Percentiles rank a stretch among this genome's conserved stretches.
These are phyloP conservation scores for Eudemis profundana DNA, from an alignment of 2,888 invertebrate species.

Conservation along the genomic window DNA sequence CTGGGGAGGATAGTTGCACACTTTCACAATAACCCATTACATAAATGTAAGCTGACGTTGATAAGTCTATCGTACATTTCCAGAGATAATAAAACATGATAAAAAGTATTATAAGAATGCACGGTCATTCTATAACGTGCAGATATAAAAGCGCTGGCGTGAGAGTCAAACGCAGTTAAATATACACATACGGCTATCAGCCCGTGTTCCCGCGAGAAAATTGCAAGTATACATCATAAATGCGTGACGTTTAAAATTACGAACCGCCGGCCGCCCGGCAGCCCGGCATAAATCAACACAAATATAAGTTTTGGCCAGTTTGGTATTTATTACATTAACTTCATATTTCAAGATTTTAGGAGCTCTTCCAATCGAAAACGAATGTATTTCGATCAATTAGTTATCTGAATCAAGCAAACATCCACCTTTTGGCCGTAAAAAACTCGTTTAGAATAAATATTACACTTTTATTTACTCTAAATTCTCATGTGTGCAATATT, in stretches of 20 bases:
- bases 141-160: conserved; percentile 49
- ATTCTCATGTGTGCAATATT: conserved; percentile 71
- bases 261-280: conserved; percentile 63
- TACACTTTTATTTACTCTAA: conserved; percentile 59
- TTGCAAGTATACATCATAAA: conserved; percentile 83
- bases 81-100: conserved; percentile 28
- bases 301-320: conserved; percentile 71
- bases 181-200: conserved; percentile 66
- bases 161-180: conserved; percentile 19
- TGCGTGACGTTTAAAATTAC: conserved; percentile 83
- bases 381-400: conserved; percentile 24
- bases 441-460: conserved; percentile 56
- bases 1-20: conserved; percentile 47
- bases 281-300: conserved; percentile 75
- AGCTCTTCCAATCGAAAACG: conserved; percentile 45
- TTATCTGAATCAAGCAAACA: conserved; percentile 2
- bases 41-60: conserved; percentile 8
- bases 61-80: neutral
- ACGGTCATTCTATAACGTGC: conserved; percentile 46
- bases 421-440: conserved; percentile 42
- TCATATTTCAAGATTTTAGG: conserved; percentile 50
- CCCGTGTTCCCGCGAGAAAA: conserved; percentile 75
- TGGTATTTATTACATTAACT: conserved; percentile 61
- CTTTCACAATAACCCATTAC: conserved; percentile 45
- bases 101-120: conserved; percentile 29